Evolutionary conservation across 2,113 vertebrate genomes (phyloP), one percentile per base, ranked within the genome.

Genomic region (Pteropus alecto): DNA sequence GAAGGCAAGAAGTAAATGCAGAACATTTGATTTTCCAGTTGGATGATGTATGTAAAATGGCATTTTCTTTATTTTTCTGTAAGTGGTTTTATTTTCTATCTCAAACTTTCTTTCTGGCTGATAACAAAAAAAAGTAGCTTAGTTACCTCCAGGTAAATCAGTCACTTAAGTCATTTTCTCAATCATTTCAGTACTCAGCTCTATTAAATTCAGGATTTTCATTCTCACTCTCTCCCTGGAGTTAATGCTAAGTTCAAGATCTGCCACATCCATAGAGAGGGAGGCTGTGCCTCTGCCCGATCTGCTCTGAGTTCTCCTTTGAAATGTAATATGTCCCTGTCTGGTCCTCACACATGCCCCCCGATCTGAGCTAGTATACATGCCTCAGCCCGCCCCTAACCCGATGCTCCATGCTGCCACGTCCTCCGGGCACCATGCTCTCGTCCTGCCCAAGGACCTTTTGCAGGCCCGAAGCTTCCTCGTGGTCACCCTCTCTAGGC

Each of bases 31-130:
- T 71, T 93, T 46, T 41, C 38, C 9, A 26, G 65, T 4, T 5
- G 7, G 70, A 95, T 70, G 51, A 35, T 78, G 43, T 9, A 4
- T 60, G 7, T 22, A 22, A 28, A 60, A 30, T 63, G 68, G 43
- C 14, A 38, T 60, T 83, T 54, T 48, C 78, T 86, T 73, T 63
- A 24, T 38, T 93, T 68, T 89, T 54, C 86, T 88, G 48, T 73
- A 74, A 89, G 33, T 43, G 41, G 13, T 15, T 60, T 91, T 86
- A 30, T 89, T 97, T 96, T 87, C 73, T 63, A 14, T 93, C 89
- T 85, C 43, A 43, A 87, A 19, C 1, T n/a, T 38, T 87, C 6
- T 1, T 77, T 82, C 76, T 84, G 33, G 76, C 33, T 68, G 84
- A 90, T 51, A 48, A 48, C 33, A 81, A 73, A 76, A 85, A 43